Base-by-base conservation (phyloP, 2,797 vertebrate genomes). In the Aeoliscus strigatus region DNA sequence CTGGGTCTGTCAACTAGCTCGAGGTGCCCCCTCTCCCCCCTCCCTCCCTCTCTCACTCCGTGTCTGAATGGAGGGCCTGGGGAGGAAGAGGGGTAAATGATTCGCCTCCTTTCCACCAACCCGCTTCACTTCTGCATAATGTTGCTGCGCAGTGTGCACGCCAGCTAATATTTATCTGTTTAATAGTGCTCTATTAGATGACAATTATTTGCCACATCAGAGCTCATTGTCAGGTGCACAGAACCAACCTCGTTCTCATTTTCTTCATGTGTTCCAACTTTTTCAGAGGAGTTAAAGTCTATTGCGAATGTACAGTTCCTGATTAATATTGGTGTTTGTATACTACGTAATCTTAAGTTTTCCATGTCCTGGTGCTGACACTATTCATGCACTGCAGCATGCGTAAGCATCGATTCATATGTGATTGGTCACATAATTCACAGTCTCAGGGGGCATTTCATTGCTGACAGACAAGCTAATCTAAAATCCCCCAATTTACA, bases 401-500 rank as follows among this genome's bases (percentile, higher is more conserved):
- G 69, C 49, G 52, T 59, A 56, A 72, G 75, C 75, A 64, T 72
- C 39, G 79, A 84, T 83, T 85, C 75, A 62, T 62, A 75, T 75
- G 66, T 81, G 81, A 83, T 82, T 75, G 84, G 79, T 86, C 81
- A 82, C 80, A 82, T 84, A 76, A 85, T 82, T 81, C 76, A 80
- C 61, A 72, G 79, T 81, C 82, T 82, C 79, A 42, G 76, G 86
- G 84, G 85, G 82, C 78, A 79, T 85, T 85, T 83, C 85, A 79
- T 84, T 62, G 70, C 85, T 82, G 81, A 83, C 85, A 79, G 82
- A 86, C 85, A 73, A 80, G 82, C 86, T 90, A 88, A 89, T 89
- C 87, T 90, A 80, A 88, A 88, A 87, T 87, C 87, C 86, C 82
- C 81, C 86, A 87, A 88, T 87, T 88, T 89, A 88, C 87, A 86